phyloP scores from a whole-genome alignment of 2,888 invertebrate genomes.

The Drosophila rubida region DNA sequence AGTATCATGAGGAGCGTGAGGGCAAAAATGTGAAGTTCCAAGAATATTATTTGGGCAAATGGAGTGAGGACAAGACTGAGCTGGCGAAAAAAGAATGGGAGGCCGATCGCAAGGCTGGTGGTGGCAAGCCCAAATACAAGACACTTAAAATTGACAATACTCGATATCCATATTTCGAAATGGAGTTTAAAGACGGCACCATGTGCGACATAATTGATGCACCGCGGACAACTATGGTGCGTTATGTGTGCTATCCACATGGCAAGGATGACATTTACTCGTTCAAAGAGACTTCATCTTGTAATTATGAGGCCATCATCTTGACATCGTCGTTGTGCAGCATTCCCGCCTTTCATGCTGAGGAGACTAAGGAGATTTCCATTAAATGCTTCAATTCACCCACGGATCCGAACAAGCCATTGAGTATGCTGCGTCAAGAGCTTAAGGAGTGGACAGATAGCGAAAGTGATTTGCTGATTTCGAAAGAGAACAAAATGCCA shows the following conservation, averaged over 20 bases:
- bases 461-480: constrained; percentile 84
- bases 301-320: constrained; percentile 96
- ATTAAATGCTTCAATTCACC: constrained; percentile 90
- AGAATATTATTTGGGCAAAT: constrained; percentile 93
- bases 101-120: constrained; percentile 86
- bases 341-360: constrained; percentile 94
- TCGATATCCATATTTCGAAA: constrained; percentile 93
- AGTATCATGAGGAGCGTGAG: constrained; percentile 98
- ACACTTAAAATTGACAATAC: constrained; percentile 94
- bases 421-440: constrained; percentile 89
- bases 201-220: constrained; percentile 95
- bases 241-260: constrained; percentile 95
- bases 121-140: constrained; percentile 86
- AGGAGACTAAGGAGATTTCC: constrained; percentile 90
- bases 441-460: constrained; percentile 89
- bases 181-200: constrained; percentile 95
- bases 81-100: constrained; percentile 86
- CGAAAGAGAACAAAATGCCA: constrained; percentile 67
- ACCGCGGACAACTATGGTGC: constrained; percentile 91
- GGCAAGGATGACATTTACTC: constrained; percentile 97
- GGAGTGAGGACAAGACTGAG: constrained; percentile 89
- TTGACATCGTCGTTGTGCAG: constrained; percentile 94
- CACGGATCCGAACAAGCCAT: constrained; percentile 90
- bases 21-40: constrained; percentile 93
- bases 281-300: constrained; percentile 96